These are phyloP conservation scores for Cygnus buccinator DNA, from an alignment of 2,113 vertebrate species.

Conservation along the genomic window DNA sequence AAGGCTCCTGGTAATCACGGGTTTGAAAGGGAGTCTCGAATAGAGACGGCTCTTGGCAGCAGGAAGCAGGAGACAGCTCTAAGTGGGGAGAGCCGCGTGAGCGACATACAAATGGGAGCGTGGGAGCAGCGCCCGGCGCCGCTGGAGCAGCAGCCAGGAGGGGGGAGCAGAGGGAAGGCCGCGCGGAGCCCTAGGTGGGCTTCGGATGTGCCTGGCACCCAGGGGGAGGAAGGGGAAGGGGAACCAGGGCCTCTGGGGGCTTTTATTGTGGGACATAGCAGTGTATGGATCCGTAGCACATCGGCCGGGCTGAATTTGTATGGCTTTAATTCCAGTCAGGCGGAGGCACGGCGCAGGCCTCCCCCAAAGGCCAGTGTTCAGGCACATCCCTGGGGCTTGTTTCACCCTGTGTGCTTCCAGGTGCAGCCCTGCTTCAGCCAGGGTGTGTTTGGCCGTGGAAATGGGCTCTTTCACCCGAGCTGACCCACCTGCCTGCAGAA, in stretches of 20 bases:
- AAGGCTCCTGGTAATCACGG: slow-evolving; percentile 42
- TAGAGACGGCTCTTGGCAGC: slow-evolving; percentile 40
- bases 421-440: background rate
- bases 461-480: background rate
- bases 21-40: slow-evolving; percentile 53
- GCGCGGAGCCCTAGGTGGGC: rapidly evolving
- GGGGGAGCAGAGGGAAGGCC: background rate
- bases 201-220: background rate
- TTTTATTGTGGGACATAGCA: rapidly evolving
- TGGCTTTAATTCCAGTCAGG: background rate
- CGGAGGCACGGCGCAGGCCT: background rate
- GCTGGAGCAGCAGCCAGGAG: background rate
- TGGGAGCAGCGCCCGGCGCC: slow-evolving; percentile 18
- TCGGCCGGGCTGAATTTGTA: background rate
- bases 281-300: rapidly evolving
- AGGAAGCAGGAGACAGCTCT: slow-evolving; percentile 45
- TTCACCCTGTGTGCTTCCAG: background rate
- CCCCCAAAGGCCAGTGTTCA: background rate
- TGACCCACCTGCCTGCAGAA: rapidly evolving
- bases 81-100: slow-evolving; percentile 14
- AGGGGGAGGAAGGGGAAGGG: background rate
- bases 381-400: background rate
- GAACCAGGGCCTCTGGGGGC: background rate
- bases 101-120: slow-evolving; percentile 26
- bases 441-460: background rate